Conservation (phyloP, 2,113 vertebrate genomes). For the Salvator merianae region DNA sequence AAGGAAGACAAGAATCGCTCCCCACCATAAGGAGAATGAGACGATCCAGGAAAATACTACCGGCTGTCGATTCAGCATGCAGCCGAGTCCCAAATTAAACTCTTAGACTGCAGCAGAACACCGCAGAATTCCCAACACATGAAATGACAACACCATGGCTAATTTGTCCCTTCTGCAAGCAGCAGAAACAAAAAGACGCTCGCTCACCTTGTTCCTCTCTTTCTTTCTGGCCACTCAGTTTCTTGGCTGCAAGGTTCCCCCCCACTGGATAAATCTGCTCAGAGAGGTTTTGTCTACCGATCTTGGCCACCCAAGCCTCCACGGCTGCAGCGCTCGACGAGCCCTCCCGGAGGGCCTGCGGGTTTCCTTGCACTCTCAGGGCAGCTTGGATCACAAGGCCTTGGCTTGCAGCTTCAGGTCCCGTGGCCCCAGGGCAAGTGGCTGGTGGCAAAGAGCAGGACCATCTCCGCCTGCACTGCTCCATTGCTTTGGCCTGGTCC, state of each 20-base stretch:
- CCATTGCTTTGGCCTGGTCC: background rate
- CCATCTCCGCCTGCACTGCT: background rate
- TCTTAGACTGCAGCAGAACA: too few relatives aligned
- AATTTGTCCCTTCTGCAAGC: too few relatives aligned
- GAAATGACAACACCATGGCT: background rate
- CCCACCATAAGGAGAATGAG: too few relatives aligned
- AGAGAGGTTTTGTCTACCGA: background rate
- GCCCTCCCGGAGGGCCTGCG: slow-evolving; percentile 33
- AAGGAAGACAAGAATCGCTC: too few relatives aligned
- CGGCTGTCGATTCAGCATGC: too few relatives aligned
- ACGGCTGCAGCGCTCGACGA: background rate
- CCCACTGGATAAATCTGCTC: background rate
- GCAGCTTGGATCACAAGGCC: background rate
- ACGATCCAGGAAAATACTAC: too few relatives aligned
- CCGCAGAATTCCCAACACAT: too few relatives aligned
- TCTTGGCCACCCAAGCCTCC: background rate
- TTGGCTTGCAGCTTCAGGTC: slow-evolving; percentile 28
- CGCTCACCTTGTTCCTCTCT: slow-evolving; percentile 55
- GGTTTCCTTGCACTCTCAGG: slow-evolving; percentile 34
- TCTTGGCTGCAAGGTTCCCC: slow-evolving; percentile 30
- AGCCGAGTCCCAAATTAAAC: too few relatives aligned
- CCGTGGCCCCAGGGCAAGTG: slow-evolving; percentile 36
- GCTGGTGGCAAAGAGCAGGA: slow-evolving; percentile 17
- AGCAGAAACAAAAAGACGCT: background rate
- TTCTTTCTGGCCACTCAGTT: slow-evolving; percentile 34